Evolutionary conservation across 1,140 invertebrate genomes (phyloP), one percentile per base, ranked within the genome.

Genomic region (Augochlora pura): DNA sequence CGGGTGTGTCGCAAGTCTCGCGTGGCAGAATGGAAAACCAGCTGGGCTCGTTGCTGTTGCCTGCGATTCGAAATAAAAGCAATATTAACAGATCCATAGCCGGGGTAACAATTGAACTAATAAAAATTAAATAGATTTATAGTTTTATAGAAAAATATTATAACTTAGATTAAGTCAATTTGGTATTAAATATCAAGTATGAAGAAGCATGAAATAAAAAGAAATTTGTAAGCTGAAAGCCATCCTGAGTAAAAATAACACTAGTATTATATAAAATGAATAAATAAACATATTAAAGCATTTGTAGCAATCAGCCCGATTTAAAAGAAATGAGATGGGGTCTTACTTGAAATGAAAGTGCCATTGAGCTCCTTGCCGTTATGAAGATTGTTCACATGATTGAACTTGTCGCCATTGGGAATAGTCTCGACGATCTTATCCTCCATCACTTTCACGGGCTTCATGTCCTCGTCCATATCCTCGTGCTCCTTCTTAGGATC

Each of bases 11-110:
- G 90, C 95, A 96, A 4, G 95, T 94, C 66, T 95, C 94, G 65
- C 94, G 91, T 4, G 95, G 95, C 32, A 96, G 87, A 71, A 96
- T 94, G 74, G 94, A 95, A 79, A 96, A 96, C 95, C 95, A 95
- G 38, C 94, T 94, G 27, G 90, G 86, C 81, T 93, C 90, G 82
- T 90, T 86, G 71, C 88, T 81, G 70, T 84, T 81, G 77, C 87
- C 89, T 91, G 72, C n/a, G 87, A 88, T 6, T 75, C 32, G 63
- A 70, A 23, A 67, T 46, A 65, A 52, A 39, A 69, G 73, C 42
- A 63, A 78, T 3, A 63, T 72, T 69, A 72, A 67, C 75, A 14
- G 0, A 27, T 0, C 8, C 10, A 1, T 42, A 42, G 57, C 16
- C 4, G 32, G 32, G 32, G 32, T 14, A 49, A 14, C 0, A 49